Evolutionary conservation across 1,140 invertebrate genomes (phyloP), one percentile per base, ranked within the genome.

Genomic region (Pseudomyrmex cubaensis): DNA sequence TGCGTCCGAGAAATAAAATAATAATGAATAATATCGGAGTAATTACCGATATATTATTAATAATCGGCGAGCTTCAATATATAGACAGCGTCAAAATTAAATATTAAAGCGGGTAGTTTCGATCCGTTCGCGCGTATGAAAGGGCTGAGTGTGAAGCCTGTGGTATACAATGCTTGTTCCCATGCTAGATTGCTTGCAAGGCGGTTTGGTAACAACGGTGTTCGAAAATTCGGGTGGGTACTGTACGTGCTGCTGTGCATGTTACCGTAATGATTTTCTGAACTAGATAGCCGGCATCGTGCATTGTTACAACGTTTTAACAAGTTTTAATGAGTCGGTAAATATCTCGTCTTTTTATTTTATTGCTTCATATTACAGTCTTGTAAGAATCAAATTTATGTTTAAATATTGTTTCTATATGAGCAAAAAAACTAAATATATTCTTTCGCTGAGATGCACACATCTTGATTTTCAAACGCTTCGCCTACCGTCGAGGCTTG

Each of bases 1-100:
- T 85, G 54, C 57, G 70, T 46, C 57, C 52, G 62, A 57, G 74
- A 87, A 87, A 70, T 84, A 87, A 35, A 35, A 35, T 35, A 35
- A 35, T 35, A 35, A 35, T 87, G 86, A 87, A 87, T 75, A 87
- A 86, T 72, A 70, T 48, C 52, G 46, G 17, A 70, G 67, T 87
- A 84, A 87, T 87, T 75, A 83, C 69, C 83, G 80, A 87, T 82
- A 75, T 87, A 87, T 87, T 87, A 87, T 87, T 87, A 87, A 35
- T 35, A 35, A 87, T 87, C 86, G 86, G 75, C 64, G 35, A 80
- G 66, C 10, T 80, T 61, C 44, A 50, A 70, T 57, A 46, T 57
- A 70, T 20, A 70, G 50, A 50, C 54, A 59, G 44, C 44, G 7
- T 54, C 80, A 57, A 84, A 84, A 87, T 57, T 82, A 64, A 84